Base-by-base conservation (phyloP, 2,797 vertebrate genomes). In the Anniella stebbinsi region DNA sequence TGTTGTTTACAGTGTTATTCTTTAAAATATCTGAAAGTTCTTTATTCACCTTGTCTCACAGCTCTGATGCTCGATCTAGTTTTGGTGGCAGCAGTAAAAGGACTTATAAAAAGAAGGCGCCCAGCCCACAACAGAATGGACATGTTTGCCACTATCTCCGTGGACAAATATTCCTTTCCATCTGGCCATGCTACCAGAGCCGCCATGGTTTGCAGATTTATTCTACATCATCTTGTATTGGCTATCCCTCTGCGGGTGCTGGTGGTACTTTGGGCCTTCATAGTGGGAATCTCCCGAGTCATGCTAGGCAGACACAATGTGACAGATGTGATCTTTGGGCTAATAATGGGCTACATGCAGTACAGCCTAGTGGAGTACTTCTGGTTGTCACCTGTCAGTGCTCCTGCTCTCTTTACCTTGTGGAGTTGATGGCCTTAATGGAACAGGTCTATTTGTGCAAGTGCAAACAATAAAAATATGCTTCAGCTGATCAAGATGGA, bases 161-260 rank as follows among this genome's bases (percentile, higher is more conserved):
- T 99, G 96, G 99, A 99, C 97, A 97, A 98, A 94, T 99, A 98
- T 95, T 99, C 99, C 92, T 99, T 99, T 92, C 99, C 99, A 0
- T 99, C 99, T 0, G 99, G 99, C 95, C 99, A 99, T 0, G 98
- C 99, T 94, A 99, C 98, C 23, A 98, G 99, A 15, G 99, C 99
- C 0, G 98, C 99, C 54, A 97, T 99, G 97, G 98, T 99, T 28
- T 98, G 98, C 1, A 98, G 99, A 21, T 99, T 99, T 86, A 86
- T 99, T 75, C 95, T 99, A 93, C 98, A 98, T 45, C 99, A 99
- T 96, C 96, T 99, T 30, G 98, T 99, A 69, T 97, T 99, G 80
- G 99, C 99, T 0, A 96, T 99, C 6, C 99, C 99, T 0, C 97
- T 99, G 84, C 97, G 98, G 36, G 97, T 99, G 89, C 97, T 99